These are phyloP conservation scores for Zaprionus ghesquierei DNA, from an alignment of 1,140 invertebrate genomes.

Conservation along the genomic window DNA sequence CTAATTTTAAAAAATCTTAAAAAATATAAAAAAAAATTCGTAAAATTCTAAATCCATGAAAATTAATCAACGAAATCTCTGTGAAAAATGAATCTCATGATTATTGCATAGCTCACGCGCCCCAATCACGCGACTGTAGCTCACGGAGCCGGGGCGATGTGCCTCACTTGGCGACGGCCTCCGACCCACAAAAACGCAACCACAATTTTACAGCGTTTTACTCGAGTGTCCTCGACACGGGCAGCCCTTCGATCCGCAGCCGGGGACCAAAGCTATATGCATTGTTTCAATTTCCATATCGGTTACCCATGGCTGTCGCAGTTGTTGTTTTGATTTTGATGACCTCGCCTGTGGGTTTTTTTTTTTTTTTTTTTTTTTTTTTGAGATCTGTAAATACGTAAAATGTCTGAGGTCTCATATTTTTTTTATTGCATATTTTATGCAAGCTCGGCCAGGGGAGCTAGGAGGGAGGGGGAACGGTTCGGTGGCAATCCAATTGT, in stretches of 20 bases:
- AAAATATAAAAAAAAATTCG: background rate
- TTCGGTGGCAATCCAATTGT: slow-evolving; percentile 64
- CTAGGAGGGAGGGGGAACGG: background rate
- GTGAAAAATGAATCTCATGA: background rate
- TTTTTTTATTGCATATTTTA: slow-evolving; percentile 79
- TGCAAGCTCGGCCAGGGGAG: background rate
- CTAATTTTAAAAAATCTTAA: no score
- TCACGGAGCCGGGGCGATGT: no score
- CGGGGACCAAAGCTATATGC: slow-evolving; percentile 31
- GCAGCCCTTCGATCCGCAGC: slow-evolving; percentile 25
- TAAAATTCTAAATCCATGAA: no score
- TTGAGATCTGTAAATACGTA: slow-evolving; percentile 56
- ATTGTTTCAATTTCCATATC: slow-evolving; percentile 78
- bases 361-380: no score
- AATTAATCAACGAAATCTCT: no score
- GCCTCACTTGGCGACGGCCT: no score
- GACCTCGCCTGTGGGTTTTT: slow-evolving; percentile 57
- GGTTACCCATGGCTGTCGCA: slow-evolving; percentile 13
- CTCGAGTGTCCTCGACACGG: slow-evolving; percentile 50
- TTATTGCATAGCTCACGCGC: background rate
- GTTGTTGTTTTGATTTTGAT: slow-evolving; percentile 68
- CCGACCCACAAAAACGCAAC: slow-evolving; percentile 62
- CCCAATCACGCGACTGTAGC: background rate
- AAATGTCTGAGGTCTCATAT: slow-evolving; percentile 61
- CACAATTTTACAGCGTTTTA: slow-evolving; percentile 67